Percentiles rank a stretch among this genome's conserved stretches.
phyloP scores from a whole-genome alignment of 2,113 vertebrate species.

The Leptosomus discolor region DNA sequence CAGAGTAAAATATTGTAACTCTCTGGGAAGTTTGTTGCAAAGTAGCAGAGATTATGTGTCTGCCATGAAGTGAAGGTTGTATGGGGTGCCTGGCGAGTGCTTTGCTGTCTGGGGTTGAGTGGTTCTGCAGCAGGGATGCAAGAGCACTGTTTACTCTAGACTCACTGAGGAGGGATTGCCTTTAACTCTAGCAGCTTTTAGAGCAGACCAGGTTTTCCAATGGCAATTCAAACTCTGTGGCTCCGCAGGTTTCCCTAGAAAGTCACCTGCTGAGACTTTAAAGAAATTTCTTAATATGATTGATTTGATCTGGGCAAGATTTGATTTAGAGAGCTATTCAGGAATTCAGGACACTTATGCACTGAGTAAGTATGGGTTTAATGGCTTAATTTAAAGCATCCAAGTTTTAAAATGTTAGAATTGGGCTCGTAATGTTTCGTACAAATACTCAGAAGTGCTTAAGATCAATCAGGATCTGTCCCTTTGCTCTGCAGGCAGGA shows the following conservation, averaged over 20 bases:
- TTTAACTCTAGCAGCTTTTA: not conserved
- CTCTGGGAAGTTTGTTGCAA: not conserved
- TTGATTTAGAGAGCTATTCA: constrained; percentile 43
- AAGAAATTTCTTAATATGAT: constrained; percentile 3
- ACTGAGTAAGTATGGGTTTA: constrained; percentile 38
- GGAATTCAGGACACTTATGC: constrained; percentile 49
- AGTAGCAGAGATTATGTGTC: not conserved
- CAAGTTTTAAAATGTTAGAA: not conserved
- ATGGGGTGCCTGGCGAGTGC: not conserved
- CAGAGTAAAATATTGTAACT: not conserved
- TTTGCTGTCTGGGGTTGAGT: not conserved
- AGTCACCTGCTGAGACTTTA: not conserved
- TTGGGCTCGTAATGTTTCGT: not conserved
- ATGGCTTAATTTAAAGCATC: constrained; percentile 36
- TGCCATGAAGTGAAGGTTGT: not conserved
- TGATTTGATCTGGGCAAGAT: constrained; percentile 9
- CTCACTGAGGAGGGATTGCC: not conserved
- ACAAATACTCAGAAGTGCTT: not conserved
- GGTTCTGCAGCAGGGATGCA: not conserved
- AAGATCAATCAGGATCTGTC: not conserved
- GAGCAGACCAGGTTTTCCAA: not conserved
- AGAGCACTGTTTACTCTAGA: not conserved
- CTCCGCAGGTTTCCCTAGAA: not conserved
- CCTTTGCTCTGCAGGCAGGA: not conserved
- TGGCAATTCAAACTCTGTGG: not conserved